Evolutionary conservation across 2,888 invertebrate species (phyloP).

Genomic region (Chromoteleia sp.): DNA sequence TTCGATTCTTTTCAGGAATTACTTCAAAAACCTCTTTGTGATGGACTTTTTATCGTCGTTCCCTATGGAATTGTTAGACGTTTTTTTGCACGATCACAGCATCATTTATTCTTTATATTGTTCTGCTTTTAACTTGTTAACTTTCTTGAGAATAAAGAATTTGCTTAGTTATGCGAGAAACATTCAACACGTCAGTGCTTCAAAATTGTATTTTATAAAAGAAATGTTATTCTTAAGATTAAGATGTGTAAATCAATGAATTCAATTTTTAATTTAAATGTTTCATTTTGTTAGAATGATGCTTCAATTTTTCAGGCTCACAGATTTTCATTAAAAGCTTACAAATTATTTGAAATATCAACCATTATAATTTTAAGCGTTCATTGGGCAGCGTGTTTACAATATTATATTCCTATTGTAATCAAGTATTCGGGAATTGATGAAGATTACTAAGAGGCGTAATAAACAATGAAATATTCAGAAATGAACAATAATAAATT

Average conservation of each 20-base stretch:
- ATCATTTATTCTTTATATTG: slow-evolving; percentile 72
- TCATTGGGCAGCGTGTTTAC: slow-evolving; percentile 81
- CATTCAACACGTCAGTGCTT: slow-evolving; percentile 77
- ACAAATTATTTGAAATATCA: slow-evolving; percentile 75
- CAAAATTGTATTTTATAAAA: no score
- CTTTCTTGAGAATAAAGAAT: slow-evolving; percentile 79
- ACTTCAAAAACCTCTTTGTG: slow-evolving; percentile 77
- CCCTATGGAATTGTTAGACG: slow-evolving; percentile 76
- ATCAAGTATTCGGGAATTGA: slow-evolving; percentile 47
- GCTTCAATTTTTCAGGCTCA: slow-evolving; percentile 73
- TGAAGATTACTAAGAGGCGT: slow-evolving; percentile 70
- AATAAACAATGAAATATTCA: not conserved
- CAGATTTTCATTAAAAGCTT: slow-evolving; percentile 73
- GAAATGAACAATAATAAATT: no score
- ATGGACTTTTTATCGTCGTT: slow-evolving; percentile 78
- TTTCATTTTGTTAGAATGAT: no score
- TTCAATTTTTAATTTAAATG: no score
- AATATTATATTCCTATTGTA: slow-evolving; percentile 77
- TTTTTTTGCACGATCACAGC: slow-evolving; percentile 36
- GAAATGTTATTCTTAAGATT: no score
- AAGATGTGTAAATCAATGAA: no score
- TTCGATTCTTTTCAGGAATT: slow-evolving; percentile 29
- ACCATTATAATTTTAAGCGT: slow-evolving; percentile 73
- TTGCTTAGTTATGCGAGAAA: slow-evolving; percentile 77
- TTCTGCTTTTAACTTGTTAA: slow-evolving; percentile 76